A percentile compares a stretch with the other conserved stretches of the same genome.
These are phyloP conservation scores for Tachina lurida DNA, from an alignment of 2,888 invertebrate genomes.

Conservation along the genomic window DNA sequence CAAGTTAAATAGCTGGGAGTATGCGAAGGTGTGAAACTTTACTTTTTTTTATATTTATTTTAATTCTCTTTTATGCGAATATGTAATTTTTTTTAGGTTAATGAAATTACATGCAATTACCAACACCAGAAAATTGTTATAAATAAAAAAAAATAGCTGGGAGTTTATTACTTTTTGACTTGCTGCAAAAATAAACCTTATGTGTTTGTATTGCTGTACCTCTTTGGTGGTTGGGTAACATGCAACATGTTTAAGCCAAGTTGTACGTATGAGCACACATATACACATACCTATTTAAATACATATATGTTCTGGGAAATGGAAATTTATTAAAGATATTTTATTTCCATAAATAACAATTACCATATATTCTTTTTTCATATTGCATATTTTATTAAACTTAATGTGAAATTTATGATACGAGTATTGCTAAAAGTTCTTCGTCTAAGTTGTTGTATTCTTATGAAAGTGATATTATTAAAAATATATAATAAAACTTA, in stretches of 20 bases:
- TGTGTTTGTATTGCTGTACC: background rate
- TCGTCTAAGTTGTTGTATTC: no score
- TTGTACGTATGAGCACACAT: no score
- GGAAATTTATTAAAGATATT: no score
- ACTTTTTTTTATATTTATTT: background rate
- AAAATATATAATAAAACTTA: background rate
- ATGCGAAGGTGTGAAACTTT: background rate
- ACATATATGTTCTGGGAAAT: background rate
- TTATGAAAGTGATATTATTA: background rate
- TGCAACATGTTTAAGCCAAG: conserved; percentile 22
- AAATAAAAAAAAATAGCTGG: background rate
- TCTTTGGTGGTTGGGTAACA: conserved; percentile 1
- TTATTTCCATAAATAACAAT: conserved; percentile 9
- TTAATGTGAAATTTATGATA: background rate
- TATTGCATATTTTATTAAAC: background rate
- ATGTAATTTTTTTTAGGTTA: conserved; percentile 22
- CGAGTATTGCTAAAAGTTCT: background rate
- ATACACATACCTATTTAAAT: background rate
- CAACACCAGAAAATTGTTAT: background rate
- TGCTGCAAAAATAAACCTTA: background rate
- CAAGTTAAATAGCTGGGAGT: background rate
- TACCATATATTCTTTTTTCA: background rate
- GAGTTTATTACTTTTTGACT: conserved; percentile 6
- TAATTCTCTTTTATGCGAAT: background rate
- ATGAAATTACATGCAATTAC: conserved; percentile 49